Base-by-base conservation (phyloP, 2,113 vertebrate genomes). In the Rhinopithecus roxellana region DNA sequence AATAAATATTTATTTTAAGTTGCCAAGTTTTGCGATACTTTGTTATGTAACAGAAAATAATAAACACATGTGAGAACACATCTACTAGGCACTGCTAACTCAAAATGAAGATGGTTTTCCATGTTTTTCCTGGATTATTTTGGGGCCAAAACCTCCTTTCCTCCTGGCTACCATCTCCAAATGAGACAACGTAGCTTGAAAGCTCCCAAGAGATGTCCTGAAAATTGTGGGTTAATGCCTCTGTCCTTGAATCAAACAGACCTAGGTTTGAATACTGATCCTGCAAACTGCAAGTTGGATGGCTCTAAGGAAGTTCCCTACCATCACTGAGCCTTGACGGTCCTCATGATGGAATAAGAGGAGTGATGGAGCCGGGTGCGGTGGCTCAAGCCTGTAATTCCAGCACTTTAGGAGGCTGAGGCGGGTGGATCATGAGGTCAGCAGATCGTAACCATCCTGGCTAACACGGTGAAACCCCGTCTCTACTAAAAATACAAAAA, bases 181-280 rank as follows among this genome's bases (percentile, higher is more conserved):
- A 55, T 43, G 17, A 92, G 23, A 10, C 57, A 40, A 61, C 2
- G 59, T 12, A 25, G 2, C 50, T 45, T 70, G 7, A 40, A 89
- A 89, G 81, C 35, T 57, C 91, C 72, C 75, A 59, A 74, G 16
- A 18, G 27, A 70, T 27, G 18, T 94, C 86, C 91, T 52, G 30
- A 38, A 43, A 57, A 30, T 25, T 78, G 11, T 22, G 23, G 17
- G 11, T 52, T 75, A 81, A 70, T n/a, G 22, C 32, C 30, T 77
- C 59, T 30, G 35, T 16, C 22, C 59, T 75, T 87, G 45, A 82
- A 48, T 72, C 59, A 52, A 70, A 83, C 6, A 93, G 59, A 78
- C 9, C 12, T 40, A 43, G 11, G 5, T 59, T 45, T 59, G 64
- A 85, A 80, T 14, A 9, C 48, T 69, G 35, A 27, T 38, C n/a